Conservation (phyloP, 2,797 vertebrate species). For the Galaxias olidus region DNA sequence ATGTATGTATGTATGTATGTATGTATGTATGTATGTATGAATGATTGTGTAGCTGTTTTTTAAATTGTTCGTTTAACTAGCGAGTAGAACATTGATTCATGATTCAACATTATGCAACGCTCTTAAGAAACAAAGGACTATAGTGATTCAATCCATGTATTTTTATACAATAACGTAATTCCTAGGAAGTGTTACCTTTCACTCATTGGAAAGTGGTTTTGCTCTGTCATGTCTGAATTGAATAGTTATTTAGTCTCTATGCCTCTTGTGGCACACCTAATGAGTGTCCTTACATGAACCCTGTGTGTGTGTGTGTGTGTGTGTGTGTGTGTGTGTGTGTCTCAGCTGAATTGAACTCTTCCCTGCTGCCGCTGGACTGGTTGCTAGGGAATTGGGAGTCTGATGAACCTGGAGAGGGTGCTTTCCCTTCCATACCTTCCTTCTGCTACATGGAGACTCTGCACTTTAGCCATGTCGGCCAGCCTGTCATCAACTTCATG, state of each 20-base stretch:
- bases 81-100: no score
- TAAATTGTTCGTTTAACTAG: no score
- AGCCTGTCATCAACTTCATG: slow-evolving; percentile 95
- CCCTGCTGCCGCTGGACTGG: slow-evolving; percentile 82
- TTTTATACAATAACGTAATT: no score
- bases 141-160: no score
- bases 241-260: background rate
- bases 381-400: slow-evolving; percentile 87
- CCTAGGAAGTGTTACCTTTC: no score
- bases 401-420: slow-evolving; percentile 83
- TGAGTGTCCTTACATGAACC: slow-evolving; percentile 3
- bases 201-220: no score
- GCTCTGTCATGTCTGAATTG: background rate
- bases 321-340: slow-evolving; percentile 18
- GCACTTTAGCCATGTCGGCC: slow-evolving; percentile 89
- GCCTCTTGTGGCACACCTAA: background rate
- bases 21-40: no score
- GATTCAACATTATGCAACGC: no score
- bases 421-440: slow-evolving; percentile 84
- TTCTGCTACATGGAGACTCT: slow-evolving; percentile 89
- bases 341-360: slow-evolving; percentile 69
- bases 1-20: no score
- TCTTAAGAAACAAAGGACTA: no score
- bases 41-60: no score
- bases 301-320: background rate